phyloP scores from a whole-genome alignment of 1,140 invertebrate species.

The Caenorhabditis latens region DNA sequence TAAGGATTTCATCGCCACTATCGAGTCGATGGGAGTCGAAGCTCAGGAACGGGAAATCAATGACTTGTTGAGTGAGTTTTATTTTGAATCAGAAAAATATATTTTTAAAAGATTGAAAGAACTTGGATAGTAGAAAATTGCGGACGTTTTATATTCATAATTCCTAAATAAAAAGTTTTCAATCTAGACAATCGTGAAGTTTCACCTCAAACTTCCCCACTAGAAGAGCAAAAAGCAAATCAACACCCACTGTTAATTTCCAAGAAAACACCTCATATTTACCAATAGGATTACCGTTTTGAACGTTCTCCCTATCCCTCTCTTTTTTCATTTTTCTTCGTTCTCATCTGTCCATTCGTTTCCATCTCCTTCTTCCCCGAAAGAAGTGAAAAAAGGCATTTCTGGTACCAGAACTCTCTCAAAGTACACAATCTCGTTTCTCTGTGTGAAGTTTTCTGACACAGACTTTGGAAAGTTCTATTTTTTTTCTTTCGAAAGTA shows the following conservation, averaged over 20 bases:
- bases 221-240: slow-evolving; percentile 13
- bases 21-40: slow-evolving; percentile 43
- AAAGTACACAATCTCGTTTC: slow-evolving; percentile 7
- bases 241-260: slow-evolving; percentile 16
- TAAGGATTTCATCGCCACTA: slow-evolving; percentile 49
- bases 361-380: background rate
- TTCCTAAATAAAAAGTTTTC: too few relatives aligned
- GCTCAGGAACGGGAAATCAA: slow-evolving; percentile 42
- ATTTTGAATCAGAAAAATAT: background rate
- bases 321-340: background rate
- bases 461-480: background rate
- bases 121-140: too few relatives aligned
- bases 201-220: background rate
- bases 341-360: background rate
- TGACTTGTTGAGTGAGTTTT: slow-evolving; percentile 49
- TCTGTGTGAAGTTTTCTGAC: background rate
- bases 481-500: slow-evolving; percentile 7
- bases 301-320: slow-evolving; percentile 8
- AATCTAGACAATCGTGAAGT: background rate
- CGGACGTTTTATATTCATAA: too few relatives aligned
- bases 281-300: slow-evolving; percentile 49
- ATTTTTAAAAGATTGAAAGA: too few relatives aligned
- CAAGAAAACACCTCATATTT: slow-evolving; percentile 53
- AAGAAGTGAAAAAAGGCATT: slow-evolving; percentile 10
- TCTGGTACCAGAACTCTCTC: background rate